Conservation (phyloP, 2,797 vertebrate species). For the Arctocebus calabarensis region DNA sequence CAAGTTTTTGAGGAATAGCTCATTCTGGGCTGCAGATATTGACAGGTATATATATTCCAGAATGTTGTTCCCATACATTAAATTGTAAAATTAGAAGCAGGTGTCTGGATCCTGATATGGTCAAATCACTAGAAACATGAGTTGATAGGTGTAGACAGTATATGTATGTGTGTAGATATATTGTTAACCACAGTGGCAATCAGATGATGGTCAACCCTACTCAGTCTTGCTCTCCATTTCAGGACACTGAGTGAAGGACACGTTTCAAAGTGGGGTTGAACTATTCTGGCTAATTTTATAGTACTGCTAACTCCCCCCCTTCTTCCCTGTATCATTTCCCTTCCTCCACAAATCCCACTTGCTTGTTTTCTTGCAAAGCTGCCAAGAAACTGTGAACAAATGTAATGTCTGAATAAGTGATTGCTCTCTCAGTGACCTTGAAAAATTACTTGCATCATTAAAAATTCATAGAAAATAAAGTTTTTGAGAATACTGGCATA, state of each 20-base stretch:
- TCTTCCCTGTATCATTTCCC: conserved; percentile 81
- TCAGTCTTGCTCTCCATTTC: neutral
- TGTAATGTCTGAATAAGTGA: conserved; percentile 90
- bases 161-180: neutral
- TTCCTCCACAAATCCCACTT: conserved; percentile 81
- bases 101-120: neutral
- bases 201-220: neutral
- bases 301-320: conserved; percentile 60
- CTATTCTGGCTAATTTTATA: conserved; percentile 48
- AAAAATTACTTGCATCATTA: conserved; percentile 90
- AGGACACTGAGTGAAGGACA: neutral
- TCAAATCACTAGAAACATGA: conserved; percentile 39
- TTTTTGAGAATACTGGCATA: conserved; percentile 87
- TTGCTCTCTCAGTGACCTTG: conserved; percentile 88
- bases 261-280: neutral
- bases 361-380: conserved; percentile 86
- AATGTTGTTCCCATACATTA: neutral
- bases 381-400: conserved; percentile 90
- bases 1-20: neutral
- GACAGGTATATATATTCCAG: neutral
- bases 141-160: neutral
- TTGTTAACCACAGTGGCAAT: neutral
- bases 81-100: conserved; percentile 27
- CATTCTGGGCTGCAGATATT: conserved; percentile 40
- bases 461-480: conserved; percentile 90